A percentile compares a stretch with the other conserved stretches of the same genome.
These are phyloP conservation scores for Tribolium castaneum DNA, from an alignment of 1,140 invertebrate species.

Conservation along the genomic window DNA sequence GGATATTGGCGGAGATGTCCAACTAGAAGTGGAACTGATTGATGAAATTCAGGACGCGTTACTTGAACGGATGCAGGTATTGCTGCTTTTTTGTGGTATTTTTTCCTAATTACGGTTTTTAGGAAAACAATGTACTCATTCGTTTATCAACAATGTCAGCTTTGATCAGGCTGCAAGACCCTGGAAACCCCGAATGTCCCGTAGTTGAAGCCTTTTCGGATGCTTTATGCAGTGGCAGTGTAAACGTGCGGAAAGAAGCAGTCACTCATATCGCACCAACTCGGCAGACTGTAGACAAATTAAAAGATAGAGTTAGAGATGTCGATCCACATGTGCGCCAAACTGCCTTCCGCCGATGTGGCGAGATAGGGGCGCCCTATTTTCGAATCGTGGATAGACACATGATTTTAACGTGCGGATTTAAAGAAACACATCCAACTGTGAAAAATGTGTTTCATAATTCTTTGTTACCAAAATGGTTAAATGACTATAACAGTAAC, in stretches of 20 bases:
- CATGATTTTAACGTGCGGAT: conserved; percentile 72
- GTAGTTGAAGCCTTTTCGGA: conserved; percentile 84
- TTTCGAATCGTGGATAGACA: conserved; percentile 78
- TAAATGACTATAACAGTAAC: conserved; percentile 71
- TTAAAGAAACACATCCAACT: conserved; percentile 72
- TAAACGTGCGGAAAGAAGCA: conserved; percentile 70
- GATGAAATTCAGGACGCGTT: conserved; percentile 71
- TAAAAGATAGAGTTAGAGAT: conserved; percentile 50
- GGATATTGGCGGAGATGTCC: conserved; percentile 71
- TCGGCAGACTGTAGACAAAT: conserved; percentile 59
- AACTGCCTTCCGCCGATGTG: conserved; percentile 77
- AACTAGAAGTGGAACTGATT: conserved; percentile 72
- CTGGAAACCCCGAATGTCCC: conserved; percentile 78
- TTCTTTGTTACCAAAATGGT: conserved; percentile 73
- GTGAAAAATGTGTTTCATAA: conserved; percentile 65
- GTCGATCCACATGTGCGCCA: conserved; percentile 70
- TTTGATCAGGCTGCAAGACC: conserved; percentile 84
- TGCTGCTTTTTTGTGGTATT: neutral
- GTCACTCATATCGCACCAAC: conserved; percentile 63
- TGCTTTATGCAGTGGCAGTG: conserved; percentile 81
- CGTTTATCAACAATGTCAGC: conserved; percentile 82
- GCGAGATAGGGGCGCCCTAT: conserved; percentile 75
- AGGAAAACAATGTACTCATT: conserved; percentile 80
- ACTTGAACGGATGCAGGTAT: conserved; percentile 64
- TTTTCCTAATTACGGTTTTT: conserved; percentile 38